Evolutionary conservation across 2,113 vertebrate species (phyloP).

Genomic region (Neotoma lepida): DNA sequence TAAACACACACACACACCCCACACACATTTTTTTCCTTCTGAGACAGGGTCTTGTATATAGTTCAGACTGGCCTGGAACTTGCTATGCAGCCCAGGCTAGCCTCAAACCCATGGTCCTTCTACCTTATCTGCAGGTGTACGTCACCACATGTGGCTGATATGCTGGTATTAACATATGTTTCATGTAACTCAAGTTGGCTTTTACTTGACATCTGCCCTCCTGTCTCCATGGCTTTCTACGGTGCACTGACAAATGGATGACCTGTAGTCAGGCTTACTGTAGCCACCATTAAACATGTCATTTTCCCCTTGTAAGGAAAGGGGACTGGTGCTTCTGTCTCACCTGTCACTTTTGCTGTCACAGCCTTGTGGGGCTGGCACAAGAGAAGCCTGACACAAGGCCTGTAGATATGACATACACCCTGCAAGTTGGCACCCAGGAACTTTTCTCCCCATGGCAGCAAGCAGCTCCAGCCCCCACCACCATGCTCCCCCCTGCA

Average conservation of each 20-base stretch:
- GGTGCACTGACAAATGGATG: not conserved
- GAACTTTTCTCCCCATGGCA: not conserved
- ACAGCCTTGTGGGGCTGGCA: not conserved
- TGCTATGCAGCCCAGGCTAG: not conserved
- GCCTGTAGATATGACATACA: not conserved
- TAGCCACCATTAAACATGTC: no score
- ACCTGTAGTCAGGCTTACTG: not conserved
- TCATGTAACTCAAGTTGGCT: not conserved
- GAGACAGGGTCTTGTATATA: not conserved
- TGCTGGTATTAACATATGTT: not conserved
- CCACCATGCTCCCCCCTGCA: not conserved
- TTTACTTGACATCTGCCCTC: not conserved
- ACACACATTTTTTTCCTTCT: not conserved
- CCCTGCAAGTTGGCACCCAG: not conserved
- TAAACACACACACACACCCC: not conserved
- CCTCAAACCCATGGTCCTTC: not conserved
- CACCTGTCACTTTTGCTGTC: not conserved
- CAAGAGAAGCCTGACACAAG: not conserved
- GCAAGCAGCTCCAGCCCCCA: not conserved
- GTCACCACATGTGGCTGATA: not conserved
- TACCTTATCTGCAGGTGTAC: not conserved
- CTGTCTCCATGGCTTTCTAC: not conserved
- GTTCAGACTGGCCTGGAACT: not conserved
- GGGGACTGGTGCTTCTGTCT: rapidly evolving
- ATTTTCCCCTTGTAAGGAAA: not conserved